These are phyloP conservation scores for Sinonovacula constricta DNA, from an alignment of 1,140 invertebrate genomes.

Conservation along the genomic window DNA sequence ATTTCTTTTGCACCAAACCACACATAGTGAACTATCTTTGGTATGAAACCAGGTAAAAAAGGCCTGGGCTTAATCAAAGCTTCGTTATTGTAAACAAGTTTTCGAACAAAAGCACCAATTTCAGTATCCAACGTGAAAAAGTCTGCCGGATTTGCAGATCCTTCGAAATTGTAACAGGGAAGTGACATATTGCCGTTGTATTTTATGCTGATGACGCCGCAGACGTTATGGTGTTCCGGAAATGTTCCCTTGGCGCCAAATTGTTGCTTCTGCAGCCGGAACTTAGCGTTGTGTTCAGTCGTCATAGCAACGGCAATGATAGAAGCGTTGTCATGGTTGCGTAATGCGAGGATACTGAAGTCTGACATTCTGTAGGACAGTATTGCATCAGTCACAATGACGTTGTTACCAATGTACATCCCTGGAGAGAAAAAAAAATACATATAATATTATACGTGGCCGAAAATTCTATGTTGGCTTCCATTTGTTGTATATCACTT, in stretches of 20 bases:
- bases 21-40: constrained; percentile 69
- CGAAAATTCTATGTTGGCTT: no score
- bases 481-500: no score
- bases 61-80: constrained; percentile 14
- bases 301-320: constrained; percentile 38
- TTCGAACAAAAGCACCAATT: constrained; percentile 44
- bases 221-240: no score
- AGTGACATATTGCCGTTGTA: constrained; percentile 3
- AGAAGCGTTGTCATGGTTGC: not conserved
- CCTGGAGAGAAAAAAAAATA: constrained; percentile 13
- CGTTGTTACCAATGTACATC: constrained; percentile 58
- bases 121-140: constrained; percentile 47
- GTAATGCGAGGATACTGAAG: not conserved
- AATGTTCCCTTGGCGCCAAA: no score
- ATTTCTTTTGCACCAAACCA: constrained; percentile 63
- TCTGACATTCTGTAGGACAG: constrained; percentile 32
- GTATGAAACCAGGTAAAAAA: constrained; percentile 57
- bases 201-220: no score
- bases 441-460: not conserved
- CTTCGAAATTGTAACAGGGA: constrained; percentile 13
- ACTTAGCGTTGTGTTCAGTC: constrained; percentile 21
- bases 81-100: constrained; percentile 43
- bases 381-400: constrained; percentile 55
- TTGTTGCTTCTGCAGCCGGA: no score
- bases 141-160: constrained; percentile 41